Evolutionary conservation across 2,888 invertebrate species (phyloP), one percentile per base, ranked within the genome.

Genomic region (Lasiommata megera): DNA sequence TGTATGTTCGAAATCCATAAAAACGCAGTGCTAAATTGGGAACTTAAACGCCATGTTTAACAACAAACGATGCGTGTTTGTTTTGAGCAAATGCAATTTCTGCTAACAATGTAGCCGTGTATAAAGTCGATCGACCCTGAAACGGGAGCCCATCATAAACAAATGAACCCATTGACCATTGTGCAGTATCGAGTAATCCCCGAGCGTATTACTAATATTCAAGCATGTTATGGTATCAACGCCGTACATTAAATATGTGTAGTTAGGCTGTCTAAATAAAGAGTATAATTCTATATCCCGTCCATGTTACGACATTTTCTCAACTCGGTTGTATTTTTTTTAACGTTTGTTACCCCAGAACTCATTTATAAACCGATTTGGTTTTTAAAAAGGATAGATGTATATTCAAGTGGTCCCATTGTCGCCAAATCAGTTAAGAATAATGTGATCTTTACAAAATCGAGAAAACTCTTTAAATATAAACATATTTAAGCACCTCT

Each of bases 1-100:
- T 23, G 38, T 14, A 50, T 16, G 28, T 38, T 50, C 14, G 14
- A n/a, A n/a, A 28, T 28, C 28, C 28, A 28, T 7, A 28, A 28
- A 28, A 3, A 28, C 28, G 28, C 28, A 44, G 8, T 14, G 23
- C 28, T 28, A 28, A 44, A 44, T 44, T 44, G 28, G 38, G 14
- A 54, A 53, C 52, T 51, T 47, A 56, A 55, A 64, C 63, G 52
- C 55, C 58, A 63, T 61, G 64, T 58, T 54, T 44, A 36, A 43
- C 59, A 50, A 54, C 54, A 28, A 34, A 5, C 23, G 18, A 23
- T 34, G 37, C 52, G 54, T 60, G 52, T 66, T 63, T 62, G 55
- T 56, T 61, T 43, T 53, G 54, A 70, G 78, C 80, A 80, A 81
- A 85, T 74, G 71, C 74, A 80, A 84, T 84, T 84, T 82, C 75